Evolutionary conservation across 1,140 invertebrate genomes (phyloP), one percentile per base, ranked within the genome.

Genomic region (Pemphigus obesinymphae): DNA sequence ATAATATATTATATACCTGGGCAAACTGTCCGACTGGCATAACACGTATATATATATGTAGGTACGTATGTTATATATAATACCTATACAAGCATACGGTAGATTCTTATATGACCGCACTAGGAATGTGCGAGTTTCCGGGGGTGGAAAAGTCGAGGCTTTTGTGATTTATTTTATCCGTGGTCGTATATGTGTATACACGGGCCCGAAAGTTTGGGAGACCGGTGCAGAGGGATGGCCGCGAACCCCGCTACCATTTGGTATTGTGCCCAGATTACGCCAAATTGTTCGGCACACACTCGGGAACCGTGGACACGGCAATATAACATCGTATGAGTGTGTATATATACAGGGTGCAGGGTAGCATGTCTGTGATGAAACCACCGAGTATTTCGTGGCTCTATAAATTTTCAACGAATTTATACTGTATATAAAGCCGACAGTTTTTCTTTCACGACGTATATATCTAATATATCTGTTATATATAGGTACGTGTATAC

Each of bases 251-350:
- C 13, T 45, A n/a, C n/a, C n/a, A n/a, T 80, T 73, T 50, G 53
- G 76, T 80, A 80, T 80, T 45, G 76, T 61, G 76, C 76, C 76
- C 76, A 63, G 76, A 80, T 80, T 61, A 80, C 76, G 76, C 76
- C 37, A 80, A 80, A 80, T 80, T 61, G 76, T 80, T 63, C 53
- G 76, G 73, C 48, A 55, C 50, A 34, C 70, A 48, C 43, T 61
- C 40, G n/a, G 66, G 2, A 6, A 6, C 10, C 20, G 72, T 20
- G 73, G 34, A 50, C 48, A 53, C 48, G 50, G 11, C 45, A 34
- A 68, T 68, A 68, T 37, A 68, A 40, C 34, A 68, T 40, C 34
- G 10, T 23, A 40, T 26, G 31, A 34, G 20, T 13, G 34, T 20
- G 34, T 40, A 31, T 31, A 61, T 17, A 11, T 6, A 40, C 11